Evolutionary conservation across 2,113 vertebrate genomes (phyloP).

Genomic region (Nematolebias whitei): DNA sequence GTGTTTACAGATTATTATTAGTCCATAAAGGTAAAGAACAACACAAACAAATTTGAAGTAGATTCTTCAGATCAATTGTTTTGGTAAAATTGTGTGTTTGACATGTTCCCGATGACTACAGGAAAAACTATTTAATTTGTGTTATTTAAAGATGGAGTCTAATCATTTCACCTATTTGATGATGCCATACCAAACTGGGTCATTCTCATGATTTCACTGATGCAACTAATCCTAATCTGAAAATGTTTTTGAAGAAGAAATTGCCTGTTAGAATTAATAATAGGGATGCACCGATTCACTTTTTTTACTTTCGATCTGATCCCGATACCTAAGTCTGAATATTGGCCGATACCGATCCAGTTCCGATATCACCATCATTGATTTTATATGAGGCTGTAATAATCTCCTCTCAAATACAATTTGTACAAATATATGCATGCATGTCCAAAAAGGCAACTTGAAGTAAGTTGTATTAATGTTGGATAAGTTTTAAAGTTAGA

Average conservation of each 20-base stretch:
- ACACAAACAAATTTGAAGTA: no score
- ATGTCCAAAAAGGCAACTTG: no score
- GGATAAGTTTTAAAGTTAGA: no score
- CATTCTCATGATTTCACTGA: conserved; percentile 32
- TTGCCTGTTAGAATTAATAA: conserved; percentile 39
- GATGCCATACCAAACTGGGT: conserved; percentile 12
- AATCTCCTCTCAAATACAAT: no score
- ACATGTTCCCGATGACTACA: conserved; percentile 32
- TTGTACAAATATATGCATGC: no score
- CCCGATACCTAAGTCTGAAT: no score
- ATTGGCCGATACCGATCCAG: no score
- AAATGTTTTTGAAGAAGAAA: conserved; percentile 42
- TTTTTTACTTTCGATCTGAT: no score
- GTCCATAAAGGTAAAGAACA: conserved; percentile 23
- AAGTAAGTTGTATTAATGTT: no score
- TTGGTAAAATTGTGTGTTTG: conserved; percentile 18
- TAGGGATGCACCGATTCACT: no score
- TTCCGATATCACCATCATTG: no score
- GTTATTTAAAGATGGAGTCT: conserved; percentile 22
- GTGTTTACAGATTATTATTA: conserved; percentile 32
- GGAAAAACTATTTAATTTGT: conserved; percentile 21
- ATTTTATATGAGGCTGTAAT: no score
- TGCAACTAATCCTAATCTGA: conserved; percentile 28
- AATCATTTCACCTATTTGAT: conserved; percentile 13
- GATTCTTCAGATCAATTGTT: conserved; percentile 28